Conservation (phyloP, 2,888 invertebrate species). For the Labia minor region DNA sequence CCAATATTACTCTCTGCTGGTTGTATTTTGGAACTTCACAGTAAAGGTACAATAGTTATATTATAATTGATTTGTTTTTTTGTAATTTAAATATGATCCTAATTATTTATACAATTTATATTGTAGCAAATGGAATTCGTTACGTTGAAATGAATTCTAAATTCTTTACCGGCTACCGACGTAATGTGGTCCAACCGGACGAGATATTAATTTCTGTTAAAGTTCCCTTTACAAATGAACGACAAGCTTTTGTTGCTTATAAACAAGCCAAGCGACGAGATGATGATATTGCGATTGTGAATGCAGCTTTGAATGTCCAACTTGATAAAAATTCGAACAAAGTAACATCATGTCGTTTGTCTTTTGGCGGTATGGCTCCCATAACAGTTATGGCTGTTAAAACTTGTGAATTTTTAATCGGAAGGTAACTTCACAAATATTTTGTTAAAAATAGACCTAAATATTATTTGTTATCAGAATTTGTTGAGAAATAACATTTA, state of each 20-base stretch:
- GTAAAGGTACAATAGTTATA: constrained; percentile 36
- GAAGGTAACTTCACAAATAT: constrained; percentile 34
- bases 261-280: constrained; percentile 87
- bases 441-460: too few species aligned
- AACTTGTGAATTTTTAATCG: constrained; percentile 49
- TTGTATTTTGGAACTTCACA: constrained; percentile 52
- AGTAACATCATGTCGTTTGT: constrained; percentile 54
- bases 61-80: too few species aligned
- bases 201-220: constrained; percentile 72
- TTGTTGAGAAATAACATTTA: too few species aligned
- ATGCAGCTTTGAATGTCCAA: constrained; percentile 64
- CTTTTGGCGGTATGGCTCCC: constrained; percentile 92
- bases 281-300: constrained; percentile 94
- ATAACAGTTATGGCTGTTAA: constrained; percentile 63
- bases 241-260: constrained; percentile 47
- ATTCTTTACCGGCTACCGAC: constrained; percentile 82
- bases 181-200: constrained; percentile 56
- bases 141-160: constrained; percentile 56
- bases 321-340: constrained; percentile 45
- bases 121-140: constrained; percentile 42
- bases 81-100: not conserved
- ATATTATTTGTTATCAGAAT: too few species aligned
- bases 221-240: constrained; percentile 57
- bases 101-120: too few species aligned
- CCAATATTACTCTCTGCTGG: constrained; percentile 77